A percentile compares a stretch with the other conserved stretches of the same genome.
Conservation (phyloP, 2,888 invertebrate species). For the Himalopsyche anomala region DNA sequence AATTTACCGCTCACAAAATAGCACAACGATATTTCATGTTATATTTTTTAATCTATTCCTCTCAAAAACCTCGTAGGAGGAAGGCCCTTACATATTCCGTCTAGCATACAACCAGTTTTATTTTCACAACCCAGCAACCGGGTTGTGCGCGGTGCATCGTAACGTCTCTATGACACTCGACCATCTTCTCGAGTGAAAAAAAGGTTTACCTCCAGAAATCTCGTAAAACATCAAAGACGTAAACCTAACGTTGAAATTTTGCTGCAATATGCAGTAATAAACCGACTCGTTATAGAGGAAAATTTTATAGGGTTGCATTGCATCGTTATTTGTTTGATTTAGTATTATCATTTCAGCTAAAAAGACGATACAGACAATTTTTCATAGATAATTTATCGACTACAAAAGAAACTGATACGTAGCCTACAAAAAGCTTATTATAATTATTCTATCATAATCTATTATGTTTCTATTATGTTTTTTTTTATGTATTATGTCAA, state of each 20-base stretch:
- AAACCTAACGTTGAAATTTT: not conserved
- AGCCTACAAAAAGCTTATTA: no score
- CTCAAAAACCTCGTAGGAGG: not conserved
- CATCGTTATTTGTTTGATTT: no score
- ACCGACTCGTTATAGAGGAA: not conserved
- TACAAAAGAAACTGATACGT: no score
- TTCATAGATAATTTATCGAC: no score
- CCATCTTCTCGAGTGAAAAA: not conserved
- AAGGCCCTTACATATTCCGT: constrained; percentile 7
- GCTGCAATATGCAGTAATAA: not conserved
- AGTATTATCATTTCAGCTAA: no score
- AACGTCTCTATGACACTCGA: constrained; percentile 20
- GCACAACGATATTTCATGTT: not conserved
- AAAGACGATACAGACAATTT: no score
- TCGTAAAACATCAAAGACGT: not conserved
- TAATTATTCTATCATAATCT: no score
- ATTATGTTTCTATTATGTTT: no score
- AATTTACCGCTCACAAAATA: not conserved
- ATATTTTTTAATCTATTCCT: constrained; percentile 28
- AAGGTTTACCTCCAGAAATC: constrained; percentile 11
- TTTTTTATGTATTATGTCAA: no score
- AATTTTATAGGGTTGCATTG: no score
- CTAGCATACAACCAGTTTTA: not conserved
- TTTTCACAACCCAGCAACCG: not conserved
- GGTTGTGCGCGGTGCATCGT: not conserved